Percentiles rank a stretch among this genome's conserved stretches.
Evolutionary conservation across 1,140 invertebrate species (phyloP).

Genomic region (Scaptomyza hsui): DNA sequence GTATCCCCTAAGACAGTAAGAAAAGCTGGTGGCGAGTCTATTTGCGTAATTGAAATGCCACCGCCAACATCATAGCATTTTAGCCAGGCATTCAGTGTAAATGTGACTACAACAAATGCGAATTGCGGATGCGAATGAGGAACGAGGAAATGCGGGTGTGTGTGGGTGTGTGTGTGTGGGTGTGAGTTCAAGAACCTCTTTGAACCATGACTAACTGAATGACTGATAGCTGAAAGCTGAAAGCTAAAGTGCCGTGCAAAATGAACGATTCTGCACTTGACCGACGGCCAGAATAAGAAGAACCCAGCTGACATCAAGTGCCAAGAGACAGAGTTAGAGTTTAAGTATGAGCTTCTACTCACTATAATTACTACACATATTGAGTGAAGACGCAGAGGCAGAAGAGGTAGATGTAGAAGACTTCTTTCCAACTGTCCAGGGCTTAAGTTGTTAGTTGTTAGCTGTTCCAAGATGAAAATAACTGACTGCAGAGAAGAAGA

Average conservation of each 20-base stretch:
- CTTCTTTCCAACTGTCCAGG: constrained; percentile 16
- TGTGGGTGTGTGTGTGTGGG: constrained; percentile 18
- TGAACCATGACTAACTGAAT: constrained; percentile 80
- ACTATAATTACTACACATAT: constrained; percentile 62
- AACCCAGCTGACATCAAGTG: constrained; percentile 48
- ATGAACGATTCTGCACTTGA: constrained; percentile 75
- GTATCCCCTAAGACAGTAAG: neutral
- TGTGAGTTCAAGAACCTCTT: constrained; percentile 74
- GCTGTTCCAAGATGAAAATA: too few species aligned
- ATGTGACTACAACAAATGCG: constrained; percentile 32
- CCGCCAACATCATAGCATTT: constrained; percentile 54
- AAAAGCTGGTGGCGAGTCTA: constrained; percentile 39
- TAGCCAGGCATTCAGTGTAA: constrained; percentile 25
- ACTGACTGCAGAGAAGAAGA: constrained; percentile 9
- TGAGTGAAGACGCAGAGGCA: constrained; percentile 37
- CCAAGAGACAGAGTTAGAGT: constrained; percentile 33
- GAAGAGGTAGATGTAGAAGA: constrained; percentile 19
- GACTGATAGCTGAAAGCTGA: constrained; percentile 68
- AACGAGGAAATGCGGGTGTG: constrained; percentile 15
- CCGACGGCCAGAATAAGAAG: constrained; percentile 42
- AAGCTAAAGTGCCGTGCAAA: constrained; percentile 63
- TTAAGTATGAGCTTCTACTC: constrained; percentile 41
- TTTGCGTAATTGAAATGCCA: constrained; percentile 78
- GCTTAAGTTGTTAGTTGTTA: constrained; percentile 2
- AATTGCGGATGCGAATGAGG: constrained; percentile 20